Base-by-base conservation (phyloP, 2,888 invertebrate genomes). In the Stenodema calcarata region DNA sequence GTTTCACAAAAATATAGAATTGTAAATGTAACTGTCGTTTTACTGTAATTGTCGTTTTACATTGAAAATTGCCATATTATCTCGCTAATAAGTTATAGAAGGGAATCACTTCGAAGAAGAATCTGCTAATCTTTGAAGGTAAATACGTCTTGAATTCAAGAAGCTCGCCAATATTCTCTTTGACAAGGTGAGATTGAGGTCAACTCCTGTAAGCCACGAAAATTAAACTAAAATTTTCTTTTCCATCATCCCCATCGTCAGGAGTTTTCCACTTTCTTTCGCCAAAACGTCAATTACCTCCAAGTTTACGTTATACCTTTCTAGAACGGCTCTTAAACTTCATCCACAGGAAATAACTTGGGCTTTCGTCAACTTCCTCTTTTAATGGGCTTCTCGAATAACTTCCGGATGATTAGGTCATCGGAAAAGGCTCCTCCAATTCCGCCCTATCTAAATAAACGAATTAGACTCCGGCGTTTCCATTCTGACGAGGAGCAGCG, bases 321-420 rank as follows among this genome's bases (percentile, higher is more conserved):
- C 30, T 28, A 54, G 47, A 28, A 30, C n/a, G 30, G 75, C 84
- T 84, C 75, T 84, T 47, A 75, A 84, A 84, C 54, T 84, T 84
- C 73, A 14, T 75, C 73, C 84, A 44, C 42, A 30, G 84, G 84
- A 84, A 73, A 84, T 84, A 84, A 84, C 84, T 84, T 35, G 30
- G 73, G 75, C 73, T 84, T 84, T 73, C 75, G 54, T 84, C 84
- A 75, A 75, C 84, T 84, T 84, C 82, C 70, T 35, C 84, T 75
- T 82, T 75, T 84, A 84, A 84, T 84, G 47, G 84, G 84, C 84
- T 84, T 73, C 84, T 84, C 44, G 54, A 75, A 84, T 84, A 84
- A 84, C 84, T 84, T 84, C 84, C 84, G 84, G 75, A 28, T 84
- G 84, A 84, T 84, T 84, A 75, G 84, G 84, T 75, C 84, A 84